Conservation (phyloP, 2,888 invertebrate genomes). For the Trachelus stipa region DNA sequence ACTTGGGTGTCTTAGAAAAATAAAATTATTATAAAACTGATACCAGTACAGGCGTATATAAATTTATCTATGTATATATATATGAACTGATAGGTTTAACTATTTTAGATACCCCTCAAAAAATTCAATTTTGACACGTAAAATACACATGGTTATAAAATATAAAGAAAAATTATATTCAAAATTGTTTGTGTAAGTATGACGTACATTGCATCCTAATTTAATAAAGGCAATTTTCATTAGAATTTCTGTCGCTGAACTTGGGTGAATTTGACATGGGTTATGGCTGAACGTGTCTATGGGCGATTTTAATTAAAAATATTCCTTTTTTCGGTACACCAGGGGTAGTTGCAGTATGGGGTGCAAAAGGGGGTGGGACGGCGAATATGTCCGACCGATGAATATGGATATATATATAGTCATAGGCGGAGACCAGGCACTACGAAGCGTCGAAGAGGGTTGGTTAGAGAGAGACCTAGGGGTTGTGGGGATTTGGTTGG, state of each 20-base stretch:
- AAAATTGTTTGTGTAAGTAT: background rate
- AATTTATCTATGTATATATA: too few species aligned
- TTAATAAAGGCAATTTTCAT: conserved; percentile 32
- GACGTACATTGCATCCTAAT: conserved; percentile 16
- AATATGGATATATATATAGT: conserved; percentile 68
- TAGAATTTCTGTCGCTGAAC: conserved; percentile 19
- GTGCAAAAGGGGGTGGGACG: conserved; percentile 2
- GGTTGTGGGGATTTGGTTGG: conserved; percentile 30
- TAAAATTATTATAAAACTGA: background rate
- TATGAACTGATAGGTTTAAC: conserved; percentile 11
- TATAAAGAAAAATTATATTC: background rate
- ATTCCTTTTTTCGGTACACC: conserved; percentile 23
- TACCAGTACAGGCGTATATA: background rate
- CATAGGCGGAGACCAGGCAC: conserved; percentile 58
- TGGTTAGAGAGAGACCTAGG: conserved; percentile 37
- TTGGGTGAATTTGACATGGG: conserved; percentile 1
- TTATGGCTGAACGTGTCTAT: background rate
- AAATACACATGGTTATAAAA: background rate
- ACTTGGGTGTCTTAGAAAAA: background rate
- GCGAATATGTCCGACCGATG: conserved; percentile 45
- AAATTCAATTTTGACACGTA: background rate
- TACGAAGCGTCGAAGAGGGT: conserved; percentile 51
- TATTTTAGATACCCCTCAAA: background rate
- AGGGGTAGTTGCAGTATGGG: background rate
- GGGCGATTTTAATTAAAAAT: conserved; percentile 50